Base-by-base conservation (phyloP, 2,113 vertebrate species). In the Gymnobelideus leadbeateri region DNA sequence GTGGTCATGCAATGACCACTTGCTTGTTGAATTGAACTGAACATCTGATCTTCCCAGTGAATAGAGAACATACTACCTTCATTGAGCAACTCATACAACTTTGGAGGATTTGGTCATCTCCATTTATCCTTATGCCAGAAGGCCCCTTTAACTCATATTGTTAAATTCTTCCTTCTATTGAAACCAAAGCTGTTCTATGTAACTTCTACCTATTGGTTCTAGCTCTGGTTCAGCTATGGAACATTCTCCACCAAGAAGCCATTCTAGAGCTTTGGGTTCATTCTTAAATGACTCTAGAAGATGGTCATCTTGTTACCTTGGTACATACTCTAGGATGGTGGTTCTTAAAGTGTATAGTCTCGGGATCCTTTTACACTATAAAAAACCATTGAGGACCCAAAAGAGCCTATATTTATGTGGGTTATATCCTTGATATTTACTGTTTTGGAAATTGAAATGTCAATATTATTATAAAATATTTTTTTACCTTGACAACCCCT, bases 171-270 rank as follows among this genome's bases (percentile, higher is more conserved):
- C 61, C 12, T 37, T 6, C 61, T 68, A 37, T 14, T 68, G 61
- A 37, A 31, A 16, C 61, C 61, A 68, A 68, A 16, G 61, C 61
- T 37, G 28, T 37, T 68, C 12, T 37, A 1, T 68, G 61, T 37
- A 14, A 68, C 31, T 0, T 4, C 7, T 12, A 21, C 61, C 61
- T 46, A 43, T 37, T 51, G 51, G 93, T 61, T 89, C 92, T 43
- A 43, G 47, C 24, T 90, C 43, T 51, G 47, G 12, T 23, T 91
- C 16, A 94, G 50, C 51, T 96, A 90, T 90, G 91, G 89, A 94
- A 91, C 61, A 89, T 84, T 94, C 92, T 84, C 26, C 10, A 61
- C 10, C 28, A 61, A 31, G 11, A 25, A 3, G 28, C 28, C 26
- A 61, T 61, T 68, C 61, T 68, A 31, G 28, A 68, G 3, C 12